Evolutionary conservation across 2,797 vertebrate genomes (phyloP), one percentile per base, ranked within the genome.

Genomic region (Poliocrania exsul): DNA sequence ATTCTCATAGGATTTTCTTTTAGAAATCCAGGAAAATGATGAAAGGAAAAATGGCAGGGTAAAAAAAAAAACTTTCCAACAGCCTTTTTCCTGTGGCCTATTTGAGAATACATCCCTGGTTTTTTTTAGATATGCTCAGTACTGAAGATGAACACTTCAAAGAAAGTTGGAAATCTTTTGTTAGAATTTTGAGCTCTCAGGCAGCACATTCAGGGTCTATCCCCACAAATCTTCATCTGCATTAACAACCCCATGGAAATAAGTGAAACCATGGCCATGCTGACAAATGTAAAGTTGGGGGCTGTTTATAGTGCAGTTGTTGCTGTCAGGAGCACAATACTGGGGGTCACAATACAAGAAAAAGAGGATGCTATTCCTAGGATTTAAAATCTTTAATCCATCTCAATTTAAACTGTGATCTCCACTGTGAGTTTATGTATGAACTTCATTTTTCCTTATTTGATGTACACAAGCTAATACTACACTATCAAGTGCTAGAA

Each of bases 21-120:
- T 38, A 89, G 49, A 93, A 95, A 95, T 73, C 44, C 73, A 89
- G 84, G 72, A 86, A 94, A 91, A 86, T 42, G 28, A 93, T 92
- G 56, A 96, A 94, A 96, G 70, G 62, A 70, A 66, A 95, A 93
- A 81, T 66, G 17, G 23, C 35, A 82, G n/a, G 10, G 26, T 0
- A 2, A 11, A n/a, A 88, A 51, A 23, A 56, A 29, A 25, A 35
- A 57, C 33, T 60, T 54, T 91, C 72, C 53, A 54, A 50, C 71
- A 91, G 35, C 62, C 70, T 81, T 94, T 91, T 93, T 88, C 47
- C 80, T 13, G 2, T 83, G 84, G 71, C 71, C 75, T 91, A 31
- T 92, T 93, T 96, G 89, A 90, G 90, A 90, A 91, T n/a, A 40
- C 8, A 23, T 58, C n/a, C 47, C 64, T 70, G 5, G 35, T 60